phyloP scores from a whole-genome alignment of 2,797 vertebrate species.

The Myotis pilosus region DNA sequence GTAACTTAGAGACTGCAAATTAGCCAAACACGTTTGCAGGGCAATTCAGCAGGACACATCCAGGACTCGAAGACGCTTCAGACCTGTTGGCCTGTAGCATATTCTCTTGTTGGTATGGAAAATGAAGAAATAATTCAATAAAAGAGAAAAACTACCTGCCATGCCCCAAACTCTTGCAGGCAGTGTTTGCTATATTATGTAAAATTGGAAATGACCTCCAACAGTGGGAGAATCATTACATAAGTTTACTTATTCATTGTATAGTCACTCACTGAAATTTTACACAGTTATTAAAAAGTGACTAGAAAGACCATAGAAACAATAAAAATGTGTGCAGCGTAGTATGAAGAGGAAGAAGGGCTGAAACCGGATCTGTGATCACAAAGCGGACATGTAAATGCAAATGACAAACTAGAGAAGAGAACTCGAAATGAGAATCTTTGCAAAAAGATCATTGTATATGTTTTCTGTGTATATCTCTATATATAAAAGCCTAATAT shows the following conservation, averaged over 20 bases:
- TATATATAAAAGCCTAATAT: no score
- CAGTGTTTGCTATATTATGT: background rate
- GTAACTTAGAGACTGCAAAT: background rate
- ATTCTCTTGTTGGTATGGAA: background rate
- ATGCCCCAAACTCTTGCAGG: background rate
- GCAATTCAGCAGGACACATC: background rate
- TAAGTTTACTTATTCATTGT: background rate
- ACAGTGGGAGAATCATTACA: background rate
- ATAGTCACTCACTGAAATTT: background rate
- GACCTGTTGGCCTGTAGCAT: background rate
- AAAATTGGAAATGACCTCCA: background rate
- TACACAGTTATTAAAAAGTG: slow-evolving; percentile 27
- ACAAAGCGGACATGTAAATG: background rate
- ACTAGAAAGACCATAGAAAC: background rate
- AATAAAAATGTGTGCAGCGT: background rate
- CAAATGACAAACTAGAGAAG: background rate
- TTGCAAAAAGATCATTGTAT: background rate
- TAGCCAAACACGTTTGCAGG: background rate
- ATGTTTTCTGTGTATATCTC: background rate
- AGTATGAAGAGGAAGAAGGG: background rate
- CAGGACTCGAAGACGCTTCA: background rate
- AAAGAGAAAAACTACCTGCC: background rate
- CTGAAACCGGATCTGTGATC: background rate
- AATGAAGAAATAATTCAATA: slow-evolving; percentile 38
- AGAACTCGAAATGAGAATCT: background rate